Conservation (phyloP, 2,797 vertebrate species). For the Dendrocincla fuliginosa region DNA sequence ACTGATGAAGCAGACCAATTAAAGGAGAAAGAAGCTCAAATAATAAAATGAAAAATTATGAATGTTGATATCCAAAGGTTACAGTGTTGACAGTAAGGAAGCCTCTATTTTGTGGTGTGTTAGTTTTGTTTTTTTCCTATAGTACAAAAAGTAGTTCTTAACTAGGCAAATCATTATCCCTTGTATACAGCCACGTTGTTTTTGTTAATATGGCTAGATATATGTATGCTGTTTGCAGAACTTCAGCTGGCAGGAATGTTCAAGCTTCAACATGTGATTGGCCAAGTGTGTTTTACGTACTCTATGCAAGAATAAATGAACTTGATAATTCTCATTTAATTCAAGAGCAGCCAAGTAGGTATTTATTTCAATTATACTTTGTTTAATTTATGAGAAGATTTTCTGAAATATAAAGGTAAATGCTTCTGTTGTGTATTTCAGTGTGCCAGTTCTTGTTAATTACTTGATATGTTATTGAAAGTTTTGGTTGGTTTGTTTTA, state of each 20-base stretch:
- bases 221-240: background rate
- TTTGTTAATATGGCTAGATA: background rate
- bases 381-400: background rate
- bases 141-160: background rate
- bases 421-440: background rate
- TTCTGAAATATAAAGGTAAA: background rate
- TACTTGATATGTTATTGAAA: background rate
- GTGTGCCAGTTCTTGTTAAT: background rate
- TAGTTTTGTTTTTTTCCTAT: background rate
- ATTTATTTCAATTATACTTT: background rate
- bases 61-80: rapidly evolving
- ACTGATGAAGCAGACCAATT: background rate
- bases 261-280: background rate
- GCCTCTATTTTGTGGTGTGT: background rate
- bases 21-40: background rate
- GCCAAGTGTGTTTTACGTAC: background rate
- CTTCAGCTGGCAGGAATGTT: background rate
- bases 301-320: background rate
- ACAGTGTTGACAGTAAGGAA: background rate
- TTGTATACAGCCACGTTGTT: background rate
- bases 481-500: background rate
- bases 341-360: background rate
- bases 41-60: background rate
- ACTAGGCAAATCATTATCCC: background rate
- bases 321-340: background rate